phyloP scores from a whole-genome alignment of 1,140 invertebrate species.

The Orchestia grillus region DNA sequence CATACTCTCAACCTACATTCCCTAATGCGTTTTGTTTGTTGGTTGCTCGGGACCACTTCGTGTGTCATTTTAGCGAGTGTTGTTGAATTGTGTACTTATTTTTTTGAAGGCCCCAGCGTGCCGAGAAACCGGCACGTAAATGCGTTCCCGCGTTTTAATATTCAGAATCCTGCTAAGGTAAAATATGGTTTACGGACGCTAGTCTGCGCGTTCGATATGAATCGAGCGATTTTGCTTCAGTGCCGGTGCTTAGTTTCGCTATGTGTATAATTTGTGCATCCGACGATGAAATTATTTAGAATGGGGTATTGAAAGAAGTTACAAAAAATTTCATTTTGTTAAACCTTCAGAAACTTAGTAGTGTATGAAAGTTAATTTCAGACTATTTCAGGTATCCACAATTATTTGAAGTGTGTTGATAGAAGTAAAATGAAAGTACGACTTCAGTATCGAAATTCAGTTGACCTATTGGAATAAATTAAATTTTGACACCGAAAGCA shows the following conservation, averaged over 20 bases:
- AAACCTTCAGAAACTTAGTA: neutral
- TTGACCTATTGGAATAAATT: neutral
- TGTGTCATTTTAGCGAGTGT: neutral
- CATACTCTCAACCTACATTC: no score
- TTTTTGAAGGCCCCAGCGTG: neutral
- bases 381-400: neutral
- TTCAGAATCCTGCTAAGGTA: neutral
- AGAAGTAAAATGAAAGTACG: no score
- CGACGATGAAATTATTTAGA: neutral
- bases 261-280: neutral
- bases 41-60: neutral
- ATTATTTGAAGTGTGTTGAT: neutral
- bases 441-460: neutral
- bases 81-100: neutral
- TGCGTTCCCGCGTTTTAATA: neutral
- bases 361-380: neutral
- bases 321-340: neutral
- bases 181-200: neutral
- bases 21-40: no score
- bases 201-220: neutral
- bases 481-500: neutral
- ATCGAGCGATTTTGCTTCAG: neutral
- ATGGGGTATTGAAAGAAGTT: neutral
- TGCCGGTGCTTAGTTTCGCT: neutral
- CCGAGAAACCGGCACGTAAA: neutral